Percentiles rank a stretch among this genome's conserved stretches.
phyloP scores from a whole-genome alignment of 2,113 vertebrate species.

The Tetraodon nigroviridis region DNA sequence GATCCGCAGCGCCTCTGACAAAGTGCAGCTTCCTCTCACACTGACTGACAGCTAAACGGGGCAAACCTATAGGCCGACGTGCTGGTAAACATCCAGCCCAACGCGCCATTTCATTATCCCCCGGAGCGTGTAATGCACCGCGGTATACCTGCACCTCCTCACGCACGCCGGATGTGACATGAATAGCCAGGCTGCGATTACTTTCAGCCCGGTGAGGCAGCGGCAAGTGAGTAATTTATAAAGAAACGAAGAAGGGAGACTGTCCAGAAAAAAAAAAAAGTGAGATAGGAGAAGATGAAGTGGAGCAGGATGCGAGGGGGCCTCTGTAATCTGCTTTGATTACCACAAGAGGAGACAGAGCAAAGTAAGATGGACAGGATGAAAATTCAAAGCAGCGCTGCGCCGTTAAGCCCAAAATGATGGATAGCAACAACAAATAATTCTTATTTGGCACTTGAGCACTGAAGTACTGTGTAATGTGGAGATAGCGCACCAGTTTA shows the following conservation, averaged over 20 bases:
- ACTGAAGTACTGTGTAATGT: not conserved
- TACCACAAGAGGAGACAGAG: not conserved
- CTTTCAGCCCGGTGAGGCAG: constrained; percentile 28
- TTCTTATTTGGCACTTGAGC: not conserved
- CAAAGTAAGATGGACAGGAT: constrained; percentile 4
- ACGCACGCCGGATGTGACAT: constrained; percentile 41
- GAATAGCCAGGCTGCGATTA: constrained; percentile 55
- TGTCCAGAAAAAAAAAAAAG: constrained; percentile 18
- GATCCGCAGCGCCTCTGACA: not conserved
- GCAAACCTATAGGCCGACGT: constrained; percentile 7
- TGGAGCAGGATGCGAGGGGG: constrained; percentile 25
- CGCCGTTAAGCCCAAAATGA: not conserved
- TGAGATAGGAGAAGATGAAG: constrained; percentile 33
- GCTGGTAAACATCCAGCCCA: constrained; percentile 28
- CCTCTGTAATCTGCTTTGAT: constrained; percentile 26
- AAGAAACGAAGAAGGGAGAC: constrained; percentile 18
- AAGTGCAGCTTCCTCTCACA: not conserved
- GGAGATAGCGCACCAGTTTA: not conserved
- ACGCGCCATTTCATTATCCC: constrained; percentile 1
- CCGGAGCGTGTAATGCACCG: no score
- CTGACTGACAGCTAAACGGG: constrained; percentile 13
- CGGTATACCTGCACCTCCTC: constrained; percentile 36
- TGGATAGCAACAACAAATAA: not conserved
- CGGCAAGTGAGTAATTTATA: constrained; percentile 49
- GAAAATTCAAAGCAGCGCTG: not conserved